Conservation (phyloP, 2,888 invertebrate genomes). For the Eupithecia dodoneata region DNA sequence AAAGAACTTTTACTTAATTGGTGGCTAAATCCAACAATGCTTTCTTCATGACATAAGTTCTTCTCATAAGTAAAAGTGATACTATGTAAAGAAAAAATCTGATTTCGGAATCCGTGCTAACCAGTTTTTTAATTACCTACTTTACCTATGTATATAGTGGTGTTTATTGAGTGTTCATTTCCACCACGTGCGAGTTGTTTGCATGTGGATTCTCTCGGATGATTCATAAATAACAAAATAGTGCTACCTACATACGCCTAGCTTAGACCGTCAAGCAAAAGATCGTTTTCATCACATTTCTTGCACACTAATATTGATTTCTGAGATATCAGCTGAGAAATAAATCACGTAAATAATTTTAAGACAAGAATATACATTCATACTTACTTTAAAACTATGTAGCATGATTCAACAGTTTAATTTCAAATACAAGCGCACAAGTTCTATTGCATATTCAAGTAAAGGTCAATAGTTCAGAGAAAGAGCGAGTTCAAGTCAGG, state of each 20-base stretch:
- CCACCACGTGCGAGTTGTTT: conserved; percentile 21
- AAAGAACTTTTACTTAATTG: conserved; percentile 77
- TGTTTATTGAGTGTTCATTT: conserved; percentile 20
- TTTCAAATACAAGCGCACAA: background rate
- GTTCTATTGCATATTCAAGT: background rate
- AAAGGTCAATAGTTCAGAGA: conserved; percentile 12
- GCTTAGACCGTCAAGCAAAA: background rate
- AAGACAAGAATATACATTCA: background rate
- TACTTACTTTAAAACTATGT: background rate
- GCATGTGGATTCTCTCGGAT: background rate
- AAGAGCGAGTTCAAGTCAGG: background rate
- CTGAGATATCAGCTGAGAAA: background rate
- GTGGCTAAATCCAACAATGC: conserved; percentile 71
- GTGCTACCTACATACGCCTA: background rate
- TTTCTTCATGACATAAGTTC: conserved; percentile 69
- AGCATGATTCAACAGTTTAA: background rate
- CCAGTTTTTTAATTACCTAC: conserved; percentile 27
- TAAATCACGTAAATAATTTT: background rate
- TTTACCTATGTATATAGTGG: conserved; percentile 1
- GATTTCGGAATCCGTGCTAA: conserved; percentile 31
- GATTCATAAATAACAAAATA: background rate
- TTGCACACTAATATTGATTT: background rate
- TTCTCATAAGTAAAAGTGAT: conserved; percentile 71
- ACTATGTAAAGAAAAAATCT: conserved; percentile 53
- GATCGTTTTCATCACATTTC: background rate